These are phyloP conservation scores for Scaptomyza polygonia DNA, from an alignment of 2,888 invertebrate genomes.

Conservation along the genomic window DNA sequence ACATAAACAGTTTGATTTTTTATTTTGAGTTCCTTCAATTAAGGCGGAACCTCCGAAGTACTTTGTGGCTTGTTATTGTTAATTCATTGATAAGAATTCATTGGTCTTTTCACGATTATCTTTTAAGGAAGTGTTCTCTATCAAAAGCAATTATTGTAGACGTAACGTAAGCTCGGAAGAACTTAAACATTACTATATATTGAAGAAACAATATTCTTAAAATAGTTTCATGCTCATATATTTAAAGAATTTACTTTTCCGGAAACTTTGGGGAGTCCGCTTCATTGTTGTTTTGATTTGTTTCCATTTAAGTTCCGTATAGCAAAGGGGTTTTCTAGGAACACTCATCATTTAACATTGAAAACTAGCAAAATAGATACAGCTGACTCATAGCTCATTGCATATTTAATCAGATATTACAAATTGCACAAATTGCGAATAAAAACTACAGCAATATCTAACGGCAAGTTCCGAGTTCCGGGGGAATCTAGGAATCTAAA, in stretches of 20 bases:
- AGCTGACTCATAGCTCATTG: slow-evolving; percentile 13
- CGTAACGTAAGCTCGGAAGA: not conserved
- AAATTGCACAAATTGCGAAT: slow-evolving; percentile 7
- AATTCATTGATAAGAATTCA: slow-evolving; percentile 46
- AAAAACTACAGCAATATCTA: not conserved
- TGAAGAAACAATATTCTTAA: not conserved
- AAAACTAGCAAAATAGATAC: not conserved
- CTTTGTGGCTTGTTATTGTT: slow-evolving; percentile 8
- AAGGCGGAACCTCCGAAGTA: slow-evolving; percentile 21
- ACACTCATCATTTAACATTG: not conserved
- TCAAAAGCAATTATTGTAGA: not conserved
- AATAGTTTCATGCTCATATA: not conserved
- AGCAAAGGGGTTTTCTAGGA: slow-evolving; percentile 2
- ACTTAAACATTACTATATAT: not conserved
- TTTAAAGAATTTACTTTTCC: not conserved
- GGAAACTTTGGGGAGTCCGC: not conserved
- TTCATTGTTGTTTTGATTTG: too few relatives aligned
- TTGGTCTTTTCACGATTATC: slow-evolving; percentile 35
- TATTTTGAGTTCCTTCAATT: slow-evolving; percentile 8
- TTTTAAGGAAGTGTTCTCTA: slow-evolving; percentile 38
- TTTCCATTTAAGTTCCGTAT: slow-evolving; percentile 4
- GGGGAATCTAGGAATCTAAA: slow-evolving; percentile 1
- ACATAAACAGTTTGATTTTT: slow-evolving; percentile 4
- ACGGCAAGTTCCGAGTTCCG: not conserved
- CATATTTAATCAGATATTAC: slow-evolving; percentile 15